Evolutionary conservation across 30 jellyfish, hydroid and myxozoan species (phyloP).

Genomic region (Mastigias papua): DNA sequence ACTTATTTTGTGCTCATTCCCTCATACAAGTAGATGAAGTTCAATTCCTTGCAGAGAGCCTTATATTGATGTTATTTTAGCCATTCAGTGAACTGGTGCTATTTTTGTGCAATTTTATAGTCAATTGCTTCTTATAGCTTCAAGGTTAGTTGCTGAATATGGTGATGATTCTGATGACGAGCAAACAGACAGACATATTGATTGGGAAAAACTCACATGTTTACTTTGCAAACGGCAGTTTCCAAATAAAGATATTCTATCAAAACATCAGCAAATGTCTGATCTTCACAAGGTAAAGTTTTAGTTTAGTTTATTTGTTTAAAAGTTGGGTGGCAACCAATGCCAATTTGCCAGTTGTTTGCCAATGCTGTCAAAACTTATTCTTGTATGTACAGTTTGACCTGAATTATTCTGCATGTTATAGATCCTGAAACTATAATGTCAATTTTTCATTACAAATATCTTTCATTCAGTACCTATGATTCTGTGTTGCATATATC

Average conservation of each 20-base stretch:
- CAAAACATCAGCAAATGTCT: slow-evolving; percentile 89
- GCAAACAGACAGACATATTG: slow-evolving; percentile 69
- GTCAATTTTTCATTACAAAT: too few relatives aligned
- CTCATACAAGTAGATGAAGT: not conserved
- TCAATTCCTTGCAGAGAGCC: too few relatives aligned
- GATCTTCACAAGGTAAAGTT: slow-evolving; percentile 89
- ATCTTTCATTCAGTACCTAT: not conserved
- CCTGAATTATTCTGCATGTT: not conserved
- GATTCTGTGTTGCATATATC: too few relatives aligned
- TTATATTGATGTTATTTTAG: too few relatives aligned
- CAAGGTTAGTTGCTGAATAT: slow-evolving; percentile 84
- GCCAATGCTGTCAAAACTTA: not conserved
- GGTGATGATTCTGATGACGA: slow-evolving; percentile 93
- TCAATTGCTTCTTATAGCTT: slow-evolving; percentile 25
- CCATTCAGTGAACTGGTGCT: not conserved
- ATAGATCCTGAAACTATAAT: not conserved
- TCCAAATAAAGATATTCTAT: slow-evolving; percentile 83
- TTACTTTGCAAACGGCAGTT: slow-evolving; percentile 92
- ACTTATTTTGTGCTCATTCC: not conserved
- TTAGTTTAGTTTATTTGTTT: not conserved
- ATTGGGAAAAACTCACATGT: slow-evolving; percentile 81
- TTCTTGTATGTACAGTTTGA: not conserved
- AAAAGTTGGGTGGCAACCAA: not conserved
- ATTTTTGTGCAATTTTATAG: not conserved
- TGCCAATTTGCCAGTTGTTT: not conserved